Evolutionary conservation across 1,140 invertebrate genomes (phyloP).

Genomic region (Ooceraea biroi): DNA sequence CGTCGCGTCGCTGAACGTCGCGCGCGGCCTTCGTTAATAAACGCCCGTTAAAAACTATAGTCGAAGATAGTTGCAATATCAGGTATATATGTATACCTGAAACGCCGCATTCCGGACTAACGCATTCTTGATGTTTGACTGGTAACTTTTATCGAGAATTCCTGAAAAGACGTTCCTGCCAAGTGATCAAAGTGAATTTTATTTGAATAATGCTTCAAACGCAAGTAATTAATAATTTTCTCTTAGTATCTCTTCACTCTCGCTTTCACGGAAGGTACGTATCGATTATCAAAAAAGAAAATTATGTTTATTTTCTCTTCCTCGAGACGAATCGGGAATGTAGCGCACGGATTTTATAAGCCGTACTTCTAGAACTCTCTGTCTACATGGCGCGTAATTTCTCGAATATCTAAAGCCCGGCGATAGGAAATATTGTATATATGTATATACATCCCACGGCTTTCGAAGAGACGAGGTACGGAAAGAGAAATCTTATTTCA

Average conservation of each 20-base stretch:
- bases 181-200: neutral
- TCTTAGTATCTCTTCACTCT: no score
- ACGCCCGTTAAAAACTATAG: conserved; percentile 22
- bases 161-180: neutral
- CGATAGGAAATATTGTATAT: neutral
- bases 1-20: neutral
- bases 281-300: conserved; percentile 17
- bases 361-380: neutral
- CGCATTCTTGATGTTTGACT: neutral
- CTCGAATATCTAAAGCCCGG: neutral
- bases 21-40: conserved; percentile 26
- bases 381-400: neutral
- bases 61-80: conserved; percentile 26
- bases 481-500: conserved; percentile 24
- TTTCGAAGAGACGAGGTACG: conserved; percentile 2
- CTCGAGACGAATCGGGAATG: neutral
- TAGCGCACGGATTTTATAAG: conserved; percentile 2
- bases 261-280: neutral
- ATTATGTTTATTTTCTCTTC: neutral
- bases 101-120: neutral
- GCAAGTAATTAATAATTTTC: no score
- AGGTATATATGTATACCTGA: conserved; percentile 3
- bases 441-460: neutral
- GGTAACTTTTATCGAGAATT: neutral
- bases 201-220: conserved; percentile 11